Percentiles rank a stretch among this genome's conserved stretches.
phyloP scores from a whole-genome alignment of 2,888 invertebrate genomes.

The Athalia cordata region DNA sequence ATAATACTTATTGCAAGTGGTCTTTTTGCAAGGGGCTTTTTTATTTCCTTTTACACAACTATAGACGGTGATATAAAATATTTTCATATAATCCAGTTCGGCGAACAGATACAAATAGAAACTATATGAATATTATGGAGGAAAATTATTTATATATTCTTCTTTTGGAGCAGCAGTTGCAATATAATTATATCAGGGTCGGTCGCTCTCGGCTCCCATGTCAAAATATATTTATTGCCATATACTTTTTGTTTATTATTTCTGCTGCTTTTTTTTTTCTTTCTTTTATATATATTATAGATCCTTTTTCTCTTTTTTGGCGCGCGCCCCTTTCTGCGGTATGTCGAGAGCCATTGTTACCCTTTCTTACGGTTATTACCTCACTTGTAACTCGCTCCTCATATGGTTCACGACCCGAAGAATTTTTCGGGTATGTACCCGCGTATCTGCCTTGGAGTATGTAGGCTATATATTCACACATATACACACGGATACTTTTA shows the following conservation, averaged over 20 bases:
- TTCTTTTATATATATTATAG: neutral
- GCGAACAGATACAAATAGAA: neutral
- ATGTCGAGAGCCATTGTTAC: constrained; percentile 67
- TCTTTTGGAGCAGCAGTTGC: too few relatives aligned
- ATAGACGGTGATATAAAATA: too few relatives aligned
- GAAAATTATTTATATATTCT: too few relatives aligned
- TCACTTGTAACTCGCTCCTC: constrained; percentile 63
- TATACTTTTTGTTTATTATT: neutral
- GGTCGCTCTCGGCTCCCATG: constrained; percentile 65
- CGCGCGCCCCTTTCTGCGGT: constrained; percentile 62
- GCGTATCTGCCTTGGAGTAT: constrained; percentile 33
- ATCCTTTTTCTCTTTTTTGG: constrained; percentile 48
- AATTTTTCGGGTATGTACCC: constrained; percentile 10
- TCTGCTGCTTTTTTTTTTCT: constrained; percentile 41
- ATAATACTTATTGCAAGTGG: too few relatives aligned
- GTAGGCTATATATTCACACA: constrained; percentile 19
- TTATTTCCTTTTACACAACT: too few relatives aligned
- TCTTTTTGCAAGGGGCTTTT: too few relatives aligned
- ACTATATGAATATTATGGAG: neutral
- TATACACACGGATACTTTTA: constrained; percentile 43
- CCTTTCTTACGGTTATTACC: constrained; percentile 71
- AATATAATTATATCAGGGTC: neutral
- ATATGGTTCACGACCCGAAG: constrained; percentile 1
- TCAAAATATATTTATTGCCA: constrained; percentile 73
- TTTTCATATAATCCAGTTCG: too few relatives aligned